phyloP scores from a whole-genome alignment of 2,888 invertebrate species.

The Theretra japonica region DNA sequence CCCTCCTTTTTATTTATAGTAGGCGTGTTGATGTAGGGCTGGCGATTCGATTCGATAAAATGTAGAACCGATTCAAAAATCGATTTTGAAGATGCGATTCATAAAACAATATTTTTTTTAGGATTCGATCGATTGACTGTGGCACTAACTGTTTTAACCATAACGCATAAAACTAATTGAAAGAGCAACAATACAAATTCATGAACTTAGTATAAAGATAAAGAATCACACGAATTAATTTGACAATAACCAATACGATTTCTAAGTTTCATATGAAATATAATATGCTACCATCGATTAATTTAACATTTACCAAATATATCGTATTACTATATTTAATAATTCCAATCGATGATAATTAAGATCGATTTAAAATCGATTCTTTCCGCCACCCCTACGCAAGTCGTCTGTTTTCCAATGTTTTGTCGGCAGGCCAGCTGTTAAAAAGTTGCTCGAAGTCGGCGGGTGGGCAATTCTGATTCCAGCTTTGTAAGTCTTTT shows the following conservation, averaged over 20 bases:
- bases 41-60: not conserved
- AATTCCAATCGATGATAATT: not conserved
- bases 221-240: no score
- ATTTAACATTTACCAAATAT: no score
- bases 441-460: slow-evolving; percentile 19
- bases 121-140: no score
- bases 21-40: not conserved
- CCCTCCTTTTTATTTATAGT: not conserved
- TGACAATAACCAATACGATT: no score
- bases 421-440: slow-evolving; percentile 22
- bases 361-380: slow-evolving; percentile 4
- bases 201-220: no score
- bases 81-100: not conserved
- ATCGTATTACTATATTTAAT: no score
- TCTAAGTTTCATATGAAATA: not conserved
- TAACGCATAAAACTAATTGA: no score
- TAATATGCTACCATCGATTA: no score
- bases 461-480: slow-evolving; percentile 18
- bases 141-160: no score
- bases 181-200: no score
- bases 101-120: not conserved
- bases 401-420: not conserved
- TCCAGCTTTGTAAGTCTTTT: slow-evolving; percentile 14
- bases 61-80: not conserved
- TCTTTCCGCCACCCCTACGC: not conserved